Evolutionary conservation across 2,797 vertebrate genomes (phyloP).

Genomic region (Mormyrus hasselquistii): DNA sequence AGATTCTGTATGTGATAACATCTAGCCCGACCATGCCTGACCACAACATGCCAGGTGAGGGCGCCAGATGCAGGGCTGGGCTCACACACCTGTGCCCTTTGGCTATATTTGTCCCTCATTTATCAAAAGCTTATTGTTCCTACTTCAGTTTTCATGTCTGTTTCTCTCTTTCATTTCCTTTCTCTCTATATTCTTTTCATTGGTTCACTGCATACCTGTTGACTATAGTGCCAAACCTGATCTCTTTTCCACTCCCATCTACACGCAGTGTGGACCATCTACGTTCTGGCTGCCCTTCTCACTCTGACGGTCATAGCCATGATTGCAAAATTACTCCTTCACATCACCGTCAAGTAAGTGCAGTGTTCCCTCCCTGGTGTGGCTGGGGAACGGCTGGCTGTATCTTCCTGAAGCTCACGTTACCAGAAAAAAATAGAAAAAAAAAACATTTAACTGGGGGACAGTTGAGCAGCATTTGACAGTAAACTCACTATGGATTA

Average conservation of each 20-base stretch:
- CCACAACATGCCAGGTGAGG: conserved; percentile 86
- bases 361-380: background rate
- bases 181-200: background rate
- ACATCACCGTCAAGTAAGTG: conserved; percentile 87
- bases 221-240: conserved; percentile 3
- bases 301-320: conserved; percentile 83
- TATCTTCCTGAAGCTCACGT: background rate
- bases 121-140: background rate
- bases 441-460: background rate
- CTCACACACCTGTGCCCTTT: background rate
- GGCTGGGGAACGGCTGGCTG: background rate
- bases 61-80: conserved; percentile 61
- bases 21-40: conserved; percentile 83
- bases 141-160: background rate
- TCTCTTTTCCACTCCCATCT: conserved; percentile 9
- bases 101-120: background rate
- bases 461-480: background rate
- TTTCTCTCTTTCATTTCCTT: background rate
- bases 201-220: background rate
- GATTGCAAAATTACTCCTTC: conserved; percentile 84
- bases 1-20: conserved; percentile 91
- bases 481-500: background rate
- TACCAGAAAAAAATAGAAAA: background rate
- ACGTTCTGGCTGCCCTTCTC: conserved; percentile 82
- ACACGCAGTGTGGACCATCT: conserved; percentile 86